Evolutionary conservation across 2,113 vertebrate species (phyloP).

Genomic region (Mesoclemmys tuberculata): DNA sequence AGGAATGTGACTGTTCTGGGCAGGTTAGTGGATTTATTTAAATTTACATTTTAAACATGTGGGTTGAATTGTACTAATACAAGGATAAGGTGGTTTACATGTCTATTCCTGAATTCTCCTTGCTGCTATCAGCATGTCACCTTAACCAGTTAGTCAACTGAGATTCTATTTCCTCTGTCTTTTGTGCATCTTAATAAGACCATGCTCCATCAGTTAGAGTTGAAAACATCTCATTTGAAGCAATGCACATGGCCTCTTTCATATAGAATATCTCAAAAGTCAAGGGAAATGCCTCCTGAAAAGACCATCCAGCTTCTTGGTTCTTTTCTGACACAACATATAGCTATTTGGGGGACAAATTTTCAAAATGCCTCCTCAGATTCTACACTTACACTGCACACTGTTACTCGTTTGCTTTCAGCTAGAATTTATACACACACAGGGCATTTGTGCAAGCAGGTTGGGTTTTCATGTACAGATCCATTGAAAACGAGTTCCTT

Average conservation of each 20-base stretch:
- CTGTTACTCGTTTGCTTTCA: too few species aligned
- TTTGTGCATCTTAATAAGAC: too few species aligned
- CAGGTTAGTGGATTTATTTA: conserved; percentile 55
- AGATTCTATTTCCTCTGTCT: rapidly evolving
- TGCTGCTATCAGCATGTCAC: not conserved
- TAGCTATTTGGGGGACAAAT: too few species aligned
- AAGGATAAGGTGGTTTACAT: not conserved
- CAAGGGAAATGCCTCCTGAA: rapidly evolving
- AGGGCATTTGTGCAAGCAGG: not conserved
- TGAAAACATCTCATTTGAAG: rapidly evolving
- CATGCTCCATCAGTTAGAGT: rapidly evolving
- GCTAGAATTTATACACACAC: not conserved
- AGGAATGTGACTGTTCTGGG: conserved; percentile 74
- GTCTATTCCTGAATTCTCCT: not conserved
- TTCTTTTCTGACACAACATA: too few species aligned
- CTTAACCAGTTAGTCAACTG: not conserved
- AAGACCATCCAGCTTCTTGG: not conserved
- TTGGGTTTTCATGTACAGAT: not conserved
- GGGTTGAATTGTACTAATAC: not conserved
- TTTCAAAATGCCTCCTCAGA: too few species aligned
- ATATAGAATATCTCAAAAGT: rapidly evolving
- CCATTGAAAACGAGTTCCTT: not conserved
- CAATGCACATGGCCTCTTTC: rapidly evolving
- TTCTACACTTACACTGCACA: too few species aligned
- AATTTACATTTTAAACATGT: not conserved